Percentiles rank a stretch among this genome's conserved stretches.
These are phyloP conservation scores for Cepaea hortensis DNA, from an alignment of 2,888 invertebrate genomes.

Conservation along the genomic window DNA sequence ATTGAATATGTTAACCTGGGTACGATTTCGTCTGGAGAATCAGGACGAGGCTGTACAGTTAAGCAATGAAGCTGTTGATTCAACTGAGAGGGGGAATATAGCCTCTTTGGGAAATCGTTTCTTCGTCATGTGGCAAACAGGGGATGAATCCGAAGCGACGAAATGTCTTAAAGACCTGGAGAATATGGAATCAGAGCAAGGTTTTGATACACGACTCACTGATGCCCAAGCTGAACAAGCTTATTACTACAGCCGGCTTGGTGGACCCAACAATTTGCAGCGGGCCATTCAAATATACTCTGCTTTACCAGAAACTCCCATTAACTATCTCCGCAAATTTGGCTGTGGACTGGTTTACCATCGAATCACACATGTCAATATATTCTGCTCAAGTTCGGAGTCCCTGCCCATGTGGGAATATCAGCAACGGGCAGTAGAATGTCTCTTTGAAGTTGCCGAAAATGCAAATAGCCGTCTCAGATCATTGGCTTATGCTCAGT, in stretches of 20 bases:
- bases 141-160: neutral
- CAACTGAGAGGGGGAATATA: no score
- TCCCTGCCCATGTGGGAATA: neutral
- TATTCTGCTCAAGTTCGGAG: neutral
- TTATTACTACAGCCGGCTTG: neutral
- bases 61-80: neutral
- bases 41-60: neutral
- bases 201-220: neutral
- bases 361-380: conserved; percentile 9
- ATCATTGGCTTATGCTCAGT: neutral
- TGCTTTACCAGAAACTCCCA: neutral
- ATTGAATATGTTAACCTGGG: no score
- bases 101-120: no score
- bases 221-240: conserved; percentile 14
- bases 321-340: conserved; percentile 22
- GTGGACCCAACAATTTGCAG: neutral
- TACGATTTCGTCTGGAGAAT: no score
- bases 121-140: neutral
- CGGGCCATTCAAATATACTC: neutral
- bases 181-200: neutral
- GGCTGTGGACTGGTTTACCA: neutral
- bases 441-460: conserved; percentile 27
- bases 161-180: neutral
- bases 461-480: no score
- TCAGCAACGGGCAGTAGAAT: neutral